phyloP scores from a whole-genome alignment of 2,797 vertebrate genomes.

The Squalus acanthias region DNA sequence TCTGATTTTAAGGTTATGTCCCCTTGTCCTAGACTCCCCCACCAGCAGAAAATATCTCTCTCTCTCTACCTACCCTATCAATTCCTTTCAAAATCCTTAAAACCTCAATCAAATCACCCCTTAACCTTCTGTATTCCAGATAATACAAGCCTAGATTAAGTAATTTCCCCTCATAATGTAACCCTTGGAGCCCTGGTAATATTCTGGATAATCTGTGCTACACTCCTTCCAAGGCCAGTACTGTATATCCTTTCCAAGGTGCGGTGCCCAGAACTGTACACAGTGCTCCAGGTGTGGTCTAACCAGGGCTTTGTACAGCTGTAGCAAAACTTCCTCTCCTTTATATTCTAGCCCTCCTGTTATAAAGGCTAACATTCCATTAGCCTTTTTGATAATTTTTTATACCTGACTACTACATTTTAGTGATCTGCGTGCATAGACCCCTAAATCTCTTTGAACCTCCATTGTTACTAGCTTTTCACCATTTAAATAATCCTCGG shows the following conservation, averaged over 20 bases:
- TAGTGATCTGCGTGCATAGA: background rate
- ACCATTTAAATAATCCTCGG: background rate
- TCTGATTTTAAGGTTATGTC: no score
- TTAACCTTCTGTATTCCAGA: background rate
- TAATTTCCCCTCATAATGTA: background rate
- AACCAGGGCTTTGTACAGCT: background rate
- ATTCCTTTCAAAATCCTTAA: background rate
- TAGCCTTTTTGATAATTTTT: no score
- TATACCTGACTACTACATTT: background rate
- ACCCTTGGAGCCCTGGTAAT: background rate
- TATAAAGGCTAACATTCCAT: background rate
- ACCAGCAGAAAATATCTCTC: no score
- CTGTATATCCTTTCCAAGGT: background rate
- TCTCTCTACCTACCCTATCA: no score
- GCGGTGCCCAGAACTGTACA: background rate
- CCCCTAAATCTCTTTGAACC: background rate
- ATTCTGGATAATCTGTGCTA: background rate
- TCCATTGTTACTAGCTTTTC: background rate
- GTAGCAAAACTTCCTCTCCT: background rate
- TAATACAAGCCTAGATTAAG: background rate
- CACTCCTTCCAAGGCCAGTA: background rate
- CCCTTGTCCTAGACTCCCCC: no score
- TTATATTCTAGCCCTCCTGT: background rate
- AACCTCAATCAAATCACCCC: background rate
- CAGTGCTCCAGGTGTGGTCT: background rate